Evolutionary conservation across 2,888 invertebrate genomes (phyloP), one percentile per base, ranked within the genome.

Genomic region (Argyresthia goedartella): DNA sequence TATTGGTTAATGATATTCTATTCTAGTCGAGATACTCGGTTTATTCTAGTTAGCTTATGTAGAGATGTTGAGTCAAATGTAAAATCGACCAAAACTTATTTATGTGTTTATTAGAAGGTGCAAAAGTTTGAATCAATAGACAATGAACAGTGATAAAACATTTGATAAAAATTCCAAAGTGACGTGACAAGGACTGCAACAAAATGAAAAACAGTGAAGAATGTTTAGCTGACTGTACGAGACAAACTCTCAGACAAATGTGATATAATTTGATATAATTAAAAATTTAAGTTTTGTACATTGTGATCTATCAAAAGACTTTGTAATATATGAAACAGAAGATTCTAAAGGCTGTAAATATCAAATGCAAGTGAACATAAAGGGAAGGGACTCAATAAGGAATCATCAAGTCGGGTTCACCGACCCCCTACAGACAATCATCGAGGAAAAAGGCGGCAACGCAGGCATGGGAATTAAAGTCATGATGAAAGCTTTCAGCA

Each of bases 401-500:
- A 3, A 39, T 9, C n/a, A 39, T 39, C n/a, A 9, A 39, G 39
- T 39, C 25, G 25, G 25, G 3, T 25, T 25, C 3, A 25, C 6
- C 25, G 25, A 25, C 25, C 39, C 39, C 8, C 9, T 65, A 71
- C 73, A 71, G 72, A 71, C 62, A 62, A 56, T 60, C 62, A 66
- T 70, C 66, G 59, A 67, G 77, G 80, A 25, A 74, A 76, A 71
- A 76, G 76, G 78, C 74, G 78, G 79, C 77, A 73, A 77, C 66
- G 87, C 87, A 87, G 93, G 92, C 89, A 93, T 94, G 93, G 93
- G 93, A 92, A 93, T 93, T 90, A 93, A 93, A 91, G 89, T 91
- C 86, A 90, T 90, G 88, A 93, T 93, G 93, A 93, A 93, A 90
- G 92, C 93, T 88, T 93, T 92, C 89, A 92, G 91, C 89, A 93